phyloP scores from a whole-genome alignment of 2,888 invertebrate species.

The Bombylius major region DNA sequence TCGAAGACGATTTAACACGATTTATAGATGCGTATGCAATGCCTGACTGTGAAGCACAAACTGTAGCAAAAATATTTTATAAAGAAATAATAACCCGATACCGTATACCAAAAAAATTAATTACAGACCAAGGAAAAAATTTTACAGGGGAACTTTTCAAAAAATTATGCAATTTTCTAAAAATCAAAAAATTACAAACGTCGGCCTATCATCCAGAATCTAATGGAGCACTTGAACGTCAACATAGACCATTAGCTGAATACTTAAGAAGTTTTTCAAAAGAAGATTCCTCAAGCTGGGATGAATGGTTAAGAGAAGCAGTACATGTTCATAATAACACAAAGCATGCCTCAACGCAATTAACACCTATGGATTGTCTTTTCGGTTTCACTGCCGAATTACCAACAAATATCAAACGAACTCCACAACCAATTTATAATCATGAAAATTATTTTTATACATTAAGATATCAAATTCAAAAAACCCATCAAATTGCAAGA shows the following conservation, averaged over 20 bases:
- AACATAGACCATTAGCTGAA: no score
- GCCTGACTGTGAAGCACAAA: not conserved
- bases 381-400: not conserved
- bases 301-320: no score
- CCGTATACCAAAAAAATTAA: not conserved
- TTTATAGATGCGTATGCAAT: not conserved
- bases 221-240: no score
- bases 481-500: not conserved
- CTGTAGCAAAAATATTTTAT: not conserved
- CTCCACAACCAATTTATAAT: not conserved
- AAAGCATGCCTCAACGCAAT: not conserved
- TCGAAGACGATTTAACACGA: conserved; percentile 1
- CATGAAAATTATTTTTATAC: not conserved
- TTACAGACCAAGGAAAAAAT: conserved; percentile 7
- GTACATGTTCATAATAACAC: no score
- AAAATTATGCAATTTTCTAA: no score
- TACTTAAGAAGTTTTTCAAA: no score
- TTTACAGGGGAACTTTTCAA: not conserved
- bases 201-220: no score
- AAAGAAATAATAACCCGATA: not conserved
- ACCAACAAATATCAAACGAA: not conserved
- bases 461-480: not conserved
- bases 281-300: no score
- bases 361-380: conserved; percentile 3
- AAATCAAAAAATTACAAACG: no score